Conservation (phyloP, 2,888 invertebrate genomes). For the Petrolisthes cinctipes region DNA sequence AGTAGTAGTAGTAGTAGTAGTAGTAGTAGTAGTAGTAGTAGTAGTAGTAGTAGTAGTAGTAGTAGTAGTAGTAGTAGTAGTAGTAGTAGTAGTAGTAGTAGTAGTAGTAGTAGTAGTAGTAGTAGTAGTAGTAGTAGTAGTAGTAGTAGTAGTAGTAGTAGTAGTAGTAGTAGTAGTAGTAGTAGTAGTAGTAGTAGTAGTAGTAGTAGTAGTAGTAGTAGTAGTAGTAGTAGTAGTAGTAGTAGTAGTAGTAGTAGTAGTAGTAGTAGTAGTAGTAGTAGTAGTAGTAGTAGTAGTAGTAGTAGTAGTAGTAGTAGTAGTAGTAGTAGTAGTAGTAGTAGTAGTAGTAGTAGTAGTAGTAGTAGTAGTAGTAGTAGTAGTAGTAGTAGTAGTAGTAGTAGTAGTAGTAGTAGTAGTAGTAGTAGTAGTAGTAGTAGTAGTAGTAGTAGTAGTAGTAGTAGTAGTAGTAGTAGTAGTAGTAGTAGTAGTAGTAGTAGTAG, state of each 20-base stretch:
- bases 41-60: constrained; percentile 15
- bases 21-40: constrained; percentile 26
- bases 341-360: constrained; percentile 26
- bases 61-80: constrained; percentile 24
- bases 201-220: background rate
- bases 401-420: no score
- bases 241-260: background rate
- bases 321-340: constrained; percentile 24
- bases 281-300: no score
- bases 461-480: constrained; percentile 7
- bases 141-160: constrained; percentile 20
- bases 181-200: constrained; percentile 22
- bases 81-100: constrained; percentile 18
- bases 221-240: background rate
- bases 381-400: constrained; percentile 26
- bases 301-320: background rate
- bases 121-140: constrained; percentile 24
- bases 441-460: constrained; percentile 26
- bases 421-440: constrained; percentile 26
- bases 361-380: constrained; percentile 20
- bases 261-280: no score
- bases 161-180: constrained; percentile 24
- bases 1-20: constrained; percentile 24
- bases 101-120: constrained; percentile 24
- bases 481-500: constrained; percentile 22